Conservation (phyloP, 1,140 invertebrate genomes). For the Hylaeus anthracinus region DNA sequence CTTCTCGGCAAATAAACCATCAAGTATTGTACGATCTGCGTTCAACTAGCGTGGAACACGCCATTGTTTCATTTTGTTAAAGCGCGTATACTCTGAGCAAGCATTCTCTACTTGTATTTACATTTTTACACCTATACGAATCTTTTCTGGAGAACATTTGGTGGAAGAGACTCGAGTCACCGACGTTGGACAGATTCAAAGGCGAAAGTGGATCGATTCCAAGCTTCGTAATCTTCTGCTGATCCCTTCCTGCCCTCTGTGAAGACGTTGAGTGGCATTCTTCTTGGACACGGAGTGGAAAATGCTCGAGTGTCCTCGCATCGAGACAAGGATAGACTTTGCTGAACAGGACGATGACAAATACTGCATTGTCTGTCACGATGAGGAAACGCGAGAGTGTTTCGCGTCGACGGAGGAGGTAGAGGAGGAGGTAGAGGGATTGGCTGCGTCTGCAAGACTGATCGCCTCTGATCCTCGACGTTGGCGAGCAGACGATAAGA, state of each 20-base stretch:
- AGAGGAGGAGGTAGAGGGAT: neutral
- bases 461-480: neutral
- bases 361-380: slow-evolving; percentile 17
- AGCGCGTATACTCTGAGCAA: neutral
- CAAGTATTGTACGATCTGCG: slow-evolving; percentile 55
- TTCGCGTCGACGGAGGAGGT: neutral
- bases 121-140: neutral
- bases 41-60: neutral
- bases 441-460: neutral
- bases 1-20: slow-evolving; percentile 67
- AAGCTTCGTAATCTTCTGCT: no score
- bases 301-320: neutral
- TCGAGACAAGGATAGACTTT: neutral
- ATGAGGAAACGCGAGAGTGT: neutral
- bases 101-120: slow-evolving; percentile 6
- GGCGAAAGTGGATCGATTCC: neutral
- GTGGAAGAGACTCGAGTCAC: neutral
- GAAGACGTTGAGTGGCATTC: neutral
- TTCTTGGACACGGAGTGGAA: neutral
- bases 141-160: no score
- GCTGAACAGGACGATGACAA: slow-evolving; percentile 23
- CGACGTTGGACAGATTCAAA: neutral
- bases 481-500: slow-evolving; percentile 32
- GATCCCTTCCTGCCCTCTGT: neutral
- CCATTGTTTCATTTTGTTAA: no score